phyloP scores from a whole-genome alignment of 92 coral and sea anemone genomes.

The Bergia sp. region DNA sequence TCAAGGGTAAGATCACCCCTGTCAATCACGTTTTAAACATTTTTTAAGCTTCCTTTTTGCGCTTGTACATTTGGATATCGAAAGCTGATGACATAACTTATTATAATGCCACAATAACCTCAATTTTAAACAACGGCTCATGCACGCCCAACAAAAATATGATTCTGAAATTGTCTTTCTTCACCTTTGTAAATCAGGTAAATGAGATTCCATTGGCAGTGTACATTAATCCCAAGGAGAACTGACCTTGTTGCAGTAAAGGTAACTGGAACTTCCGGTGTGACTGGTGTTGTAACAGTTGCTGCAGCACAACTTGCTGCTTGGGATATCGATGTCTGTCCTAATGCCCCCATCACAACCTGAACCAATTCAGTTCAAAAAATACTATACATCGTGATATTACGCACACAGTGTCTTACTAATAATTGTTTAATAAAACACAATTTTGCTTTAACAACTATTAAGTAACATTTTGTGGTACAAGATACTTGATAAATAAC shows the following conservation, averaged over 20 bases:
- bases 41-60: no score
- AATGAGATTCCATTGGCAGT: not conserved
- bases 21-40: not conserved
- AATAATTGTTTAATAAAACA: not conserved
- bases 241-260: conserved; percentile 67
- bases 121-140: no score
- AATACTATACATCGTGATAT: not conserved
- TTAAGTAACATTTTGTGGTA: not conserved
- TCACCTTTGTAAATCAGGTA: not conserved
- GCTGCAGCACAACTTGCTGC: conserved; percentile 75
- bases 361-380: conserved; percentile 23
- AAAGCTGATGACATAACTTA: not conserved
- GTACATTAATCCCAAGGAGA: not conserved
- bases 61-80: not conserved
- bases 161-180: no score
- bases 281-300: conserved; percentile 71
- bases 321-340: conserved; percentile 59
- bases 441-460: not conserved
- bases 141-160: no score
- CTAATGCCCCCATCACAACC: conserved; percentile 75
- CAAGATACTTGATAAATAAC: not conserved
- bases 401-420: not conserved
- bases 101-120: no score
- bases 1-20: not conserved
- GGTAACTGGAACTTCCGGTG: conserved; percentile 71